phyloP scores from a whole-genome alignment of 1,140 invertebrate genomes.

The Chelonus insularis region DNA sequence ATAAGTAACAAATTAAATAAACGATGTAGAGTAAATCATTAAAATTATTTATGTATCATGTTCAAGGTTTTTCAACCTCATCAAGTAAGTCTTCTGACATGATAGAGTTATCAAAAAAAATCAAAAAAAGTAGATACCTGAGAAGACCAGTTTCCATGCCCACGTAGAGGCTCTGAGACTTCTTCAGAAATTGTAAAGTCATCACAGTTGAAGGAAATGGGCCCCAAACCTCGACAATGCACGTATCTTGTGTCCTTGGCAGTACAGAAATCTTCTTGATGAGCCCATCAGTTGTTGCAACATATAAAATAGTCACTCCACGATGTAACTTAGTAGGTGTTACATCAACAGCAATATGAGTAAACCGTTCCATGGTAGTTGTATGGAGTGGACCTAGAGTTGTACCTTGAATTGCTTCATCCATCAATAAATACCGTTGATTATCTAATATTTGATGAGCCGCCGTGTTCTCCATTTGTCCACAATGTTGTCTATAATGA shows the following conservation, averaged over 20 bases:
- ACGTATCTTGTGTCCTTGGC: constrained; percentile 71
- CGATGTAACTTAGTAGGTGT: constrained; percentile 69
- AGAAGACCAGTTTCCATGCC: constrained; percentile 74
- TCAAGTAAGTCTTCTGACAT: no score
- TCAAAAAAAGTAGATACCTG: constrained; percentile 39
- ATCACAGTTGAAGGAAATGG: constrained; percentile 68
- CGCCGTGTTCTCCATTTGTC: constrained; percentile 33
- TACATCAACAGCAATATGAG: constrained; percentile 78
- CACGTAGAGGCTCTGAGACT: constrained; percentile 80
- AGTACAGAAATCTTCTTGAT: constrained; percentile 82
- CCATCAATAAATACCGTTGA: constrained; percentile 85
- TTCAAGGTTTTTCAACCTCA: no score
- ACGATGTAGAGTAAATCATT: no score
- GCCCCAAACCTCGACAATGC: constrained; percentile 84
- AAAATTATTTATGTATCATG: no score
- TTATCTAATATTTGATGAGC: constrained; percentile 65
- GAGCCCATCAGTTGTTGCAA: constrained; percentile 73
- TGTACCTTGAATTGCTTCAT: constrained; percentile 77
- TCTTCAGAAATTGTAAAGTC: constrained; percentile 78
- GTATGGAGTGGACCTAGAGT: constrained; percentile 72
- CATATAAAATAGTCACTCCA: constrained; percentile 74
- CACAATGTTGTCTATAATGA: constrained; percentile 60
- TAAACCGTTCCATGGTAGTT: constrained; percentile 73
- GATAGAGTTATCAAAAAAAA: constrained; percentile 5
- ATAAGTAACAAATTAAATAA: no score